Percentiles rank a stretch among this genome's conserved stretches.
Conservation (phyloP, 2,888 invertebrate genomes). For the Synanthedon tipuliformis region DNA sequence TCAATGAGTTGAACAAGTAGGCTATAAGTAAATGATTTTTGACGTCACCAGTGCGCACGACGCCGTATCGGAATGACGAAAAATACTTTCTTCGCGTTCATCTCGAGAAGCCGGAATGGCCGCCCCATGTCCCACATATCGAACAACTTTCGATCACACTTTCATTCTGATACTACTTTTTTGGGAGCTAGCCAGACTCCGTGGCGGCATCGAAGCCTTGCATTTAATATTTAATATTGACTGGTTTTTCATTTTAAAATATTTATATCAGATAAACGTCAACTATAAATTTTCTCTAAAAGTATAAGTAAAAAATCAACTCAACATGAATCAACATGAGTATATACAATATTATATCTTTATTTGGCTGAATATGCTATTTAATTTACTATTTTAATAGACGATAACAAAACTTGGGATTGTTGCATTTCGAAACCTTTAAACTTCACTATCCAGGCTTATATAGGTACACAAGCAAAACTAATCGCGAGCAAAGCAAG, state of each 20-base stretch:
- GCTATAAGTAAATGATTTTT: slow-evolving; percentile 12
- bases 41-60: slow-evolving; percentile 9
- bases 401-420: no score
- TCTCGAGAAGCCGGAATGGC: slow-evolving; percentile 38
- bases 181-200: slow-evolving; percentile 41
- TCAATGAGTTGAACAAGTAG: neutral
- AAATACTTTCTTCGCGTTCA: slow-evolving; percentile 38
- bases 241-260: no score
- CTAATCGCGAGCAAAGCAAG: no score
- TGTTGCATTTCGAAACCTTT: no score
- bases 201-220: slow-evolving; percentile 32
- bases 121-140: slow-evolving; percentile 60
- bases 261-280: neutral
- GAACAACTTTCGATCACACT: slow-evolving; percentile 66
- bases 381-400: no score
- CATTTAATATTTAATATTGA: slow-evolving; percentile 20
- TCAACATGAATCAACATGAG: no score
- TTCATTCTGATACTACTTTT: slow-evolving; percentile 58
- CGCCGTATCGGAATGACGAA: slow-evolving; percentile 18
- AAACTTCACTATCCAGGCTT: no score
- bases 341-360: no score
- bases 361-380: no score
- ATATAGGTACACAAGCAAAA: no score
- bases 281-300: neutral
- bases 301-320: neutral